These are phyloP conservation scores for Propithecus perrieri DNA, from an alignment of 2,797 vertebrate species.

Conservation along the genomic window DNA sequence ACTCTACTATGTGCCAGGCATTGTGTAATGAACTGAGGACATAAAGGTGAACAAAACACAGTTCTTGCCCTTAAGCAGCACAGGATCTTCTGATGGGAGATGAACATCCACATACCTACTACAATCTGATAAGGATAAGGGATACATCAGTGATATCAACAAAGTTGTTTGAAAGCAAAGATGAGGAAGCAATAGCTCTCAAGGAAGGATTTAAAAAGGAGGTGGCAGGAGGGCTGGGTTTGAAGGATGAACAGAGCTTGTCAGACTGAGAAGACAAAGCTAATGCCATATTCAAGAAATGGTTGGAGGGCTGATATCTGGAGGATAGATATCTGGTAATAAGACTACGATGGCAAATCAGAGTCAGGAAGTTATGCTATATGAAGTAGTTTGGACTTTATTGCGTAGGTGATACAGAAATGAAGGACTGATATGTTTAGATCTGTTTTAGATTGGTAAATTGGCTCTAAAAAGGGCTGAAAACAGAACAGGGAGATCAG, in stretches of 20 bases:
- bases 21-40: background rate
- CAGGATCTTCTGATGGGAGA: background rate
- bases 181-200: background rate
- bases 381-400: background rate
- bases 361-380: background rate
- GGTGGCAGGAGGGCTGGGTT: background rate
- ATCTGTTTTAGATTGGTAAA: constrained; percentile 35
- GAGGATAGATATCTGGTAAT: background rate
- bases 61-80: background rate
- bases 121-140: constrained; percentile 40
- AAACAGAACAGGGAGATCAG: background rate
- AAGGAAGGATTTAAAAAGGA: constrained; percentile 41
- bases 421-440: background rate
- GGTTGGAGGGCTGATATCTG: background rate
- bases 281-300: constrained; percentile 18
- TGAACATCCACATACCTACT: background rate
- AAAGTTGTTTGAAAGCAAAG: background rate
- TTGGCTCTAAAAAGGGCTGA: background rate
- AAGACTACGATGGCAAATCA: background rate
- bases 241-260: background rate
- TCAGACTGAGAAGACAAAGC: background rate
- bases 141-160: background rate
- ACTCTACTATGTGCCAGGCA: background rate
- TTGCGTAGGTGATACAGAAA: background rate
- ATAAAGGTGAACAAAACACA: background rate